phyloP scores from a whole-genome alignment of 2,888 invertebrate genomes.

The Latrodectus elegans region DNA sequence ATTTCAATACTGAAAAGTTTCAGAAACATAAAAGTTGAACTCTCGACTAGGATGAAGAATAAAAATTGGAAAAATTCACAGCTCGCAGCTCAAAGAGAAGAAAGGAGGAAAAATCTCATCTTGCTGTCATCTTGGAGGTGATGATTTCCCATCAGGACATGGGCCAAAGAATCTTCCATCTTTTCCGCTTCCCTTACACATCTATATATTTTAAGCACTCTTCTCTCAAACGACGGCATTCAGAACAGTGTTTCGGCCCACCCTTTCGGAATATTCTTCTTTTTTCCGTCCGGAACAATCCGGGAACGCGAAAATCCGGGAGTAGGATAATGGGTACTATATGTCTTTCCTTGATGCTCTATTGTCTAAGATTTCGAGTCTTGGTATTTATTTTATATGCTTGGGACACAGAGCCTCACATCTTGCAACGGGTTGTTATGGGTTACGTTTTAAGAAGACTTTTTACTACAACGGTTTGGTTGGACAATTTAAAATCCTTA shows the following conservation, averaged over 20 bases:
- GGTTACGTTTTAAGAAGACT: slow-evolving; percentile 41
- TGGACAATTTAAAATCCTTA: slow-evolving; percentile 34
- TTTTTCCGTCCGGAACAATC: slow-evolving; percentile 35
- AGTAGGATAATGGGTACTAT: slow-evolving; percentile 53
- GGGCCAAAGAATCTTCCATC: background rate
- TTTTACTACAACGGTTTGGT: slow-evolving; percentile 43
- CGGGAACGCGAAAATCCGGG: slow-evolving; percentile 44
- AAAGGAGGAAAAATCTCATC: slow-evolving; percentile 13
- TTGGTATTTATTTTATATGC: slow-evolving; percentile 49
- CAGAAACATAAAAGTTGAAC: background rate
- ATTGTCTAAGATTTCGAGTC: slow-evolving; percentile 45
- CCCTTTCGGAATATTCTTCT: slow-evolving; percentile 29
- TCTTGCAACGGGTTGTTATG: background rate
- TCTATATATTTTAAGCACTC: slow-evolving; percentile 54
- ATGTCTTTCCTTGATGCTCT: slow-evolving; percentile 46
- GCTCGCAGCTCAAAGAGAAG: background rate
- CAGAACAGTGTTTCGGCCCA: slow-evolving; percentile 1
- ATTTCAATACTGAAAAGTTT: no score
- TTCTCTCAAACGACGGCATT: slow-evolving; percentile 21
- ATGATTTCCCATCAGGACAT: slow-evolving; percentile 42
- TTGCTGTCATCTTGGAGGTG: slow-evolving; percentile 42
- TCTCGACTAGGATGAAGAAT: background rate
- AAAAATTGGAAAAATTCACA: background rate
- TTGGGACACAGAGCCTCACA: background rate
- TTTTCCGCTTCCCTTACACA: slow-evolving; percentile 34